Conservation (phyloP, 2,113 vertebrate species). For the Capra hircus region DNA sequence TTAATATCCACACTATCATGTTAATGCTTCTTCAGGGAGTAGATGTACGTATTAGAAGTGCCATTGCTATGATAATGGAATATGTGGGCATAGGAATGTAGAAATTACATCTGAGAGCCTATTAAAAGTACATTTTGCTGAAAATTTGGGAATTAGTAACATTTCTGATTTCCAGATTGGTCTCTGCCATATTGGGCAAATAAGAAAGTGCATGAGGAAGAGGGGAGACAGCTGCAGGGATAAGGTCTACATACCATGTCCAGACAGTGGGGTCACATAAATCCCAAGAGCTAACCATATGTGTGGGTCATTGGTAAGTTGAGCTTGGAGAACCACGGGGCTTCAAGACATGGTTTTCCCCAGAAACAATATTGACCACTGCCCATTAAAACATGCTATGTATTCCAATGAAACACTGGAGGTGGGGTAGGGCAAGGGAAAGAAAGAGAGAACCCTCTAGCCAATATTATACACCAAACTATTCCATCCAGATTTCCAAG, state of each 20-base stretch:
- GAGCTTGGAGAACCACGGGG: not conserved
- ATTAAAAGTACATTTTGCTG: not conserved
- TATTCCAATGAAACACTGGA: not conserved
- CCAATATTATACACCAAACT: not conserved
- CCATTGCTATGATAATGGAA: not conserved
- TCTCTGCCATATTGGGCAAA: conserved; percentile 17
- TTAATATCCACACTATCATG: not conserved
- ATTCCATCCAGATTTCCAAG: not conserved
- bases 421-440: not conserved
- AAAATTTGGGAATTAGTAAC: not conserved
- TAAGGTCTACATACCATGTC: not conserved
- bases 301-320: not conserved
- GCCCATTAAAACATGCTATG: not conserved
- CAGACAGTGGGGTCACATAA: not conserved
- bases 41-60: not conserved
- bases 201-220: not conserved
- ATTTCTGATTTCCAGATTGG: conserved; percentile 11
- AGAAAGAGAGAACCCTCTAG: not conserved
- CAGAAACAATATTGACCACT: not conserved
- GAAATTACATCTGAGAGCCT: not conserved
- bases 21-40: not conserved
- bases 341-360: not conserved
- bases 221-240: not conserved
- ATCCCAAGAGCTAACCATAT: not conserved
- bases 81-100: not conserved